Conservation (phyloP, 23 tunicate species). For the Corella eumyota region DNA sequence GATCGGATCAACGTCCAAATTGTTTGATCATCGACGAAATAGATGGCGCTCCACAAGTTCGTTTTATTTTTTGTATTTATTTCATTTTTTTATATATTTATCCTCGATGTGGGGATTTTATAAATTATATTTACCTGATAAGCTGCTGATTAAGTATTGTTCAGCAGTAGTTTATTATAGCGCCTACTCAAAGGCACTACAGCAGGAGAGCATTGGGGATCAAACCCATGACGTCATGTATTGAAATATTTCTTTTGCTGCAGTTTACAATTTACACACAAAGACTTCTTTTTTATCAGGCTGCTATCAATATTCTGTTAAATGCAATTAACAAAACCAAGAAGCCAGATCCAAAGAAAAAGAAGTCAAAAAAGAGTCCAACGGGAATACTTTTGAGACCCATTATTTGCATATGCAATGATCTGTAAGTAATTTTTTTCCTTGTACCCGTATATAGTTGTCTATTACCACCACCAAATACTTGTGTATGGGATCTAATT, state of each 20-base stretch:
- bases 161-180: too few species aligned
- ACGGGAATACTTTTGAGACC: constrained; percentile 51
- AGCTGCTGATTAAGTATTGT: background rate
- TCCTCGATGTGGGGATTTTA: too few species aligned
- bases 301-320: constrained; percentile 65
- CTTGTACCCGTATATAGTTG: too few species aligned
- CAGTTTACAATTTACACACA: too few species aligned
- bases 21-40: constrained; percentile 97
- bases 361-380: constrained; percentile 15
- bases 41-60: constrained; percentile 89
- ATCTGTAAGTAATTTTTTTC: constrained; percentile 53
- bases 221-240: too few species aligned
- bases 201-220: too few species aligned
- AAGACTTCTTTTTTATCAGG: constrained; percentile 38
- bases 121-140: background rate
- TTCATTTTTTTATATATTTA: too few species aligned
- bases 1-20: constrained; percentile 66
- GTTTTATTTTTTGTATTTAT: too few species aligned
- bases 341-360: constrained; percentile 24
- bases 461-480: too few species aligned
- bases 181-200: too few species aligned
- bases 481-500: too few species aligned
- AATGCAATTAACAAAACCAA: constrained; percentile 36
- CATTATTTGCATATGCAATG: constrained; percentile 98
- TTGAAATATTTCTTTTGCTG: too few species aligned